Evolutionary conservation across 2,797 vertebrate species (phyloP).

Genomic region (Numenius phaeopus): DNA sequence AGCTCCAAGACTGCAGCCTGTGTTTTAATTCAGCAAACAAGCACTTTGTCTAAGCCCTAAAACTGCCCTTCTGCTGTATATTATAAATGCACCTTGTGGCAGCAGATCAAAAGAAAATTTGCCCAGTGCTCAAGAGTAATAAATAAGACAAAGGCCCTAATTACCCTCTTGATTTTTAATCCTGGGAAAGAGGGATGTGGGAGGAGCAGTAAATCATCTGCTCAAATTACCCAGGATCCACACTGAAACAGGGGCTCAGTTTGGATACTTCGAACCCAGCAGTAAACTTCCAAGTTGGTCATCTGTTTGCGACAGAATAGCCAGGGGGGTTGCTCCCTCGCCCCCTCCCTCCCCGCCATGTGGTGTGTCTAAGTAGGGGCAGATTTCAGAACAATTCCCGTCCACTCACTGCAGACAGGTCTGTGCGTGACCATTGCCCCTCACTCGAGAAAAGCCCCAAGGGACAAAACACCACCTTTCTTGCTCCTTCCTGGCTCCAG

Average conservation of each 20-base stretch:
- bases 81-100: background rate
- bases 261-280: background rate
- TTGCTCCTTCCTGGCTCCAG: background rate
- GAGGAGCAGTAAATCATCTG: background rate
- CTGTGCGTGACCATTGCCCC: background rate
- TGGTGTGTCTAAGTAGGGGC: background rate
- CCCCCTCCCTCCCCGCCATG: fast-evolving
- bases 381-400: background rate
- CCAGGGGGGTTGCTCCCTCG: background rate
- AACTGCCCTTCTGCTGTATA: background rate
- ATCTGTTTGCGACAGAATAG: background rate
- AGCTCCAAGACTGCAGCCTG: background rate
- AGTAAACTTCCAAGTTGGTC: background rate
- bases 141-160: background rate
- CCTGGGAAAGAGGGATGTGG: background rate
- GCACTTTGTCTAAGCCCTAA: background rate
- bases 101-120: background rate
- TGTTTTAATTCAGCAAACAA: background rate
- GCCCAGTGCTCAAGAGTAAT: background rate
- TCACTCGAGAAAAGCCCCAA: background rate
- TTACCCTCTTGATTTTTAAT: background rate
- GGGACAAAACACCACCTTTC: background rate
- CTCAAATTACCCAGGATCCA: background rate
- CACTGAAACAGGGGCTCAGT: fast-evolving
- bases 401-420: fast-evolving